Evolutionary conservation across 2,888 invertebrate genomes (phyloP).

Genomic region (Drosophila tanythrix): DNA sequence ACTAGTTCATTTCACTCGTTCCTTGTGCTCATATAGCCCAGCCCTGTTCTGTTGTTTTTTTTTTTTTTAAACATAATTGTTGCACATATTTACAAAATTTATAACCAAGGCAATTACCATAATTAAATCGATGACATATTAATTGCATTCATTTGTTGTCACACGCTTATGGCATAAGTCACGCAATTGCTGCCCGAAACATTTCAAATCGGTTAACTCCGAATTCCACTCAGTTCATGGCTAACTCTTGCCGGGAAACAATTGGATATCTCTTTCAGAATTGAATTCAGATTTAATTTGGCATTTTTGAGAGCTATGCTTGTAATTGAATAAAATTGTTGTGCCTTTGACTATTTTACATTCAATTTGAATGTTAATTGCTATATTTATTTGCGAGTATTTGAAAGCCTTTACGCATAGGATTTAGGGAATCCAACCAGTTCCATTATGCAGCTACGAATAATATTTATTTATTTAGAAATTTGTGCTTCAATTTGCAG

Average conservation of each 20-base stretch:
- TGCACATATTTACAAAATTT: constrained; percentile 57
- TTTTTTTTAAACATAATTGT: constrained; percentile 28
- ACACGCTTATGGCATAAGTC: constrained; percentile 40
- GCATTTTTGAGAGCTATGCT: not conserved
- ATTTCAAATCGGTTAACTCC: too few species aligned
- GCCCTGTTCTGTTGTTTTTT: constrained; percentile 36
- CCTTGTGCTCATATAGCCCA: constrained; percentile 5
- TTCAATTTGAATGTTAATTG: not conserved
- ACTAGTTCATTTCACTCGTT: constrained; percentile 14
- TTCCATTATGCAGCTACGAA: not conserved
- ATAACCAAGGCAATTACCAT: constrained; percentile 60
- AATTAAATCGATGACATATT: constrained; percentile 62
- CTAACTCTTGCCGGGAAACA: not conserved
- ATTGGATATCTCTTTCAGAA: not conserved
- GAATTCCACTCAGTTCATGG: not conserved
- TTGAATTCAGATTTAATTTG: not conserved
- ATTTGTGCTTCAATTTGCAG: not conserved
- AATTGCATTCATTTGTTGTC: constrained; percentile 28
- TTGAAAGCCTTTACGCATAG: not conserved
- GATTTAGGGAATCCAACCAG: not conserved
- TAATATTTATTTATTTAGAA: not conserved
- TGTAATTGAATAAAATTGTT: not conserved
- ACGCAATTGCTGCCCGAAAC: constrained; percentile 47
- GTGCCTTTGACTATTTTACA: not conserved
- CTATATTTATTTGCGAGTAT: not conserved